phyloP scores from a whole-genome alignment of 2,113 vertebrate genomes.

The Silurus glanis region DNA sequence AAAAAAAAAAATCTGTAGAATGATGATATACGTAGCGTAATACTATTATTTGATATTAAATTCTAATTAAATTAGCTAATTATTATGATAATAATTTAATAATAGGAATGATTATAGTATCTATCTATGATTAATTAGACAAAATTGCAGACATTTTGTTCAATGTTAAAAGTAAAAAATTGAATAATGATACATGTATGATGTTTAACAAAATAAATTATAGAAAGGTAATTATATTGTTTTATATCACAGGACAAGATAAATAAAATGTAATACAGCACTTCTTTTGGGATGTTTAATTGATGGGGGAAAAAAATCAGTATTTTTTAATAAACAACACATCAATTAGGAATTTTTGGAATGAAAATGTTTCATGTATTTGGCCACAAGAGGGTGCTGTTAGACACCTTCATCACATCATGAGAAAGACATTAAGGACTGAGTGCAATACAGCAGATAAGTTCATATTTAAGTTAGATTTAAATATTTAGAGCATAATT shows the following conservation, averaged over 20 bases:
- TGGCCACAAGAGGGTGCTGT: conserved; percentile 1
- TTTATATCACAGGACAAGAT: background rate
- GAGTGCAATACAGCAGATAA: background rate
- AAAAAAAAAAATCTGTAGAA: too few relatives aligned
- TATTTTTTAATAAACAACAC: background rate
- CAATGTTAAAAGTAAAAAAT: background rate
- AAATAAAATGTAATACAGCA: background rate
- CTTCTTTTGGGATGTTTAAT: background rate
- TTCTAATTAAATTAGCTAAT: background rate
- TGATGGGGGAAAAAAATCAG: background rate
- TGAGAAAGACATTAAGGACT: background rate
- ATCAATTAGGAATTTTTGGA: background rate
- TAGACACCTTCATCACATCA: background rate
- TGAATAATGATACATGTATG: background rate
- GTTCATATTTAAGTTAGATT: background rate
- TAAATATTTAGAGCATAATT: background rate
- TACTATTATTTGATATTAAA: background rate
- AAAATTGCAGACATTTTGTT: background rate
- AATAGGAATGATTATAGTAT: background rate
- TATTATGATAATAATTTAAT: background rate
- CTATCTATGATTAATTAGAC: background rate
- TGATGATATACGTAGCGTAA: background rate
- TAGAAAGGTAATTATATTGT: background rate
- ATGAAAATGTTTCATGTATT: background rate
- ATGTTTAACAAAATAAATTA: background rate